These are phyloP conservation scores for Clunio marinus DNA, from an alignment of 2,888 invertebrate genomes.

Conservation along the genomic window DNA sequence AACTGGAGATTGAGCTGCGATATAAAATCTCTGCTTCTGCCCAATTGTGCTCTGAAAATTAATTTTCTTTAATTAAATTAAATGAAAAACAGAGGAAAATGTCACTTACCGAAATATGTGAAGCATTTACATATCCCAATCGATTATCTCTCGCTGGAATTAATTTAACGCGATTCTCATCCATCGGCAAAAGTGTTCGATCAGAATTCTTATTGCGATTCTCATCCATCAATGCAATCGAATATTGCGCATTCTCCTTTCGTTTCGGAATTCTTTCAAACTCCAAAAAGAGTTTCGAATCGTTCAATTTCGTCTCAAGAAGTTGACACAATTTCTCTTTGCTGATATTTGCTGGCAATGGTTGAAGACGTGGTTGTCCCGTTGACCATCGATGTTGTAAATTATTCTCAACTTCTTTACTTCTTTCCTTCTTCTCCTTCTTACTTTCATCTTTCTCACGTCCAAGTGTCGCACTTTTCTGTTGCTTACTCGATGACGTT, in stretches of 20 bases:
- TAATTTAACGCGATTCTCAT: conserved; percentile 79
- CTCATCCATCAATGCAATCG: conserved; percentile 69
- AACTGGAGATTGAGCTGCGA: conserved; percentile 56
- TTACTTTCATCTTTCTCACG: conserved; percentile 59
- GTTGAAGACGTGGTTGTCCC: conserved; percentile 64
- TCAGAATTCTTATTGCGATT: conserved; percentile 55
- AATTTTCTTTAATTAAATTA: conserved; percentile 21
- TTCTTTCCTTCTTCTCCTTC: conserved; percentile 49
- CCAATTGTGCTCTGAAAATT: conserved; percentile 70
- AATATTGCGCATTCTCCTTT: conserved; percentile 64
- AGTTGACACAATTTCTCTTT: conserved; percentile 73
- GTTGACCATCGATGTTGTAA: conserved; percentile 67
- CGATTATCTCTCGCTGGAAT: conserved; percentile 79
- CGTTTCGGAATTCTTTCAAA: conserved; percentile 80
- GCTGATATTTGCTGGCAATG: conserved; percentile 69
- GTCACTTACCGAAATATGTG: conserved; percentile 70
- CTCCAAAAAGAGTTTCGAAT: conserved; percentile 73
- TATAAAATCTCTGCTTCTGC: conserved; percentile 77
- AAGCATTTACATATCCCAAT: conserved; percentile 88
- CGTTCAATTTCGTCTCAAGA: conserved; percentile 64
- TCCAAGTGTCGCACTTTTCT: conserved; percentile 66
- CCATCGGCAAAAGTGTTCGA: conserved; percentile 76
- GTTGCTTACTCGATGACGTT: conserved; percentile 54
- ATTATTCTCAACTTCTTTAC: conserved; percentile 52
- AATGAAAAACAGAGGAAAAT: not conserved